phyloP scores from a whole-genome alignment of 2,888 invertebrate species.

The Synergus japonicus region DNA sequence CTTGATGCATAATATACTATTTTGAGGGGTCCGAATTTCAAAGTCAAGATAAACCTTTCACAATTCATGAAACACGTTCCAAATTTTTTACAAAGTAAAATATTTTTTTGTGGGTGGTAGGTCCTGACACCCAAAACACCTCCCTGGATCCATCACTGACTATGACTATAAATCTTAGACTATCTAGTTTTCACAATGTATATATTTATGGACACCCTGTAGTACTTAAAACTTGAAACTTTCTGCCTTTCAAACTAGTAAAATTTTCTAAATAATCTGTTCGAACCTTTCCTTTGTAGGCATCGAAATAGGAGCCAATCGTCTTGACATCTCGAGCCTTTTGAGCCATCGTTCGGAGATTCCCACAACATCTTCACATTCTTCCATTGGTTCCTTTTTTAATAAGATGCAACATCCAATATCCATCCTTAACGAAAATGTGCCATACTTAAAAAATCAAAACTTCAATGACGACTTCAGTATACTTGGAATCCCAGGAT shows the following conservation, averaged over 20 bases:
- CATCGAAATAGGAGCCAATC: conserved; percentile 34
- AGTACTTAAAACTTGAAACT: background rate
- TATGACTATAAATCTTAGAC: too few species aligned
- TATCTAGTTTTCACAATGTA: too few species aligned
- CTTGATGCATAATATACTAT: too few species aligned
- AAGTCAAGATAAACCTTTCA: too few species aligned
- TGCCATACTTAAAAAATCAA: conserved; percentile 64
- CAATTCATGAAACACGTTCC: too few species aligned
- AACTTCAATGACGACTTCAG: conserved; percentile 55
- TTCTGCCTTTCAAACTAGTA: background rate
- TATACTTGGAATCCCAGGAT: conserved; percentile 45
- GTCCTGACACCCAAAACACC: too few species aligned
- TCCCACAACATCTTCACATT: conserved; percentile 46
- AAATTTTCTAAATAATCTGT: background rate
- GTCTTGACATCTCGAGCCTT: conserved; percentile 61
- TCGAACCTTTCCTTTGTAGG: conserved; percentile 38
- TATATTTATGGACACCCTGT: too few species aligned
- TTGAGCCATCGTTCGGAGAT: conserved; percentile 63
- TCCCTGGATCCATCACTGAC: too few species aligned
- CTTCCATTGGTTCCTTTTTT: conserved; percentile 30
- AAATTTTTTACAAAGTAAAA: too few species aligned
- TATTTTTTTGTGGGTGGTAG: too few species aligned
- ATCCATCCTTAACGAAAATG: conserved; percentile 62
- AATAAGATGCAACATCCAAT: conserved; percentile 50
- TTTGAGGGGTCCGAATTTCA: too few species aligned